A percentile compares a stretch with the other conserved stretches of the same genome.
Conservation (phyloP, 2,888 invertebrate genomes). For the Cosmia trapezina region DNA sequence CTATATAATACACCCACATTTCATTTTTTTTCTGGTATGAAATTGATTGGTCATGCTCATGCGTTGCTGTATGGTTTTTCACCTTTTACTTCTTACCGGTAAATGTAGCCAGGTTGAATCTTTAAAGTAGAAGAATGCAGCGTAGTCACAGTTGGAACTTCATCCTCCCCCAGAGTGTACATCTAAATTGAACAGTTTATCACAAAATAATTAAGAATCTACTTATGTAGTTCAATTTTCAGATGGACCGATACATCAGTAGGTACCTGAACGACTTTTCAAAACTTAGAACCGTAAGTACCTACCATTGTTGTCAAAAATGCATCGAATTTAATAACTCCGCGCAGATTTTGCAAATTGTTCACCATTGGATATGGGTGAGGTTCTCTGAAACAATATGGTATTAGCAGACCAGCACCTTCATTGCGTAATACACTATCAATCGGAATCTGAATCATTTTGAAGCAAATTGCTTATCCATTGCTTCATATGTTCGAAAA, state of each 20-base stretch:
- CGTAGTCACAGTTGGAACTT: conserved; percentile 93
- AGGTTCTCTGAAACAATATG: conserved; percentile 75
- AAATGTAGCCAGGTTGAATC: conserved; percentile 79
- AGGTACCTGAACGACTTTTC: not conserved
- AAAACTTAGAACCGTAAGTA: conserved; percentile 3
- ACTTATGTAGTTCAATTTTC: not conserved
- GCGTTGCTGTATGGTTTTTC: not conserved
- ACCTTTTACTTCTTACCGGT: conserved; percentile 70
- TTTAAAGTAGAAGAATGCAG: conserved; percentile 91
- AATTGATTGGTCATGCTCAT: not conserved
- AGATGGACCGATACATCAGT: not conserved
- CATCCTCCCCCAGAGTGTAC: conserved; percentile 92
- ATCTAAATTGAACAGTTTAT: conserved; percentile 80
- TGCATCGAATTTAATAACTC: conserved; percentile 87
- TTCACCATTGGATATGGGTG: conserved; percentile 87
- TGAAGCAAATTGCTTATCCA: too few species aligned
- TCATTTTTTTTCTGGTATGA: not conserved
- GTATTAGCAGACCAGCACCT: not conserved
- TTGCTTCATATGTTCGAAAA: too few species aligned
- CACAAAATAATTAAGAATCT: not conserved
- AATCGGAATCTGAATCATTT: too few species aligned
- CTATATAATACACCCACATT: not conserved
- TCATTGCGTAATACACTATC: too few species aligned
- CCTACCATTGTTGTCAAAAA: conserved; percentile 86
- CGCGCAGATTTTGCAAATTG: conserved; percentile 87